Conservation (phyloP, 2,797 vertebrate genomes). For the Eurystomus glaucurus region DNA sequence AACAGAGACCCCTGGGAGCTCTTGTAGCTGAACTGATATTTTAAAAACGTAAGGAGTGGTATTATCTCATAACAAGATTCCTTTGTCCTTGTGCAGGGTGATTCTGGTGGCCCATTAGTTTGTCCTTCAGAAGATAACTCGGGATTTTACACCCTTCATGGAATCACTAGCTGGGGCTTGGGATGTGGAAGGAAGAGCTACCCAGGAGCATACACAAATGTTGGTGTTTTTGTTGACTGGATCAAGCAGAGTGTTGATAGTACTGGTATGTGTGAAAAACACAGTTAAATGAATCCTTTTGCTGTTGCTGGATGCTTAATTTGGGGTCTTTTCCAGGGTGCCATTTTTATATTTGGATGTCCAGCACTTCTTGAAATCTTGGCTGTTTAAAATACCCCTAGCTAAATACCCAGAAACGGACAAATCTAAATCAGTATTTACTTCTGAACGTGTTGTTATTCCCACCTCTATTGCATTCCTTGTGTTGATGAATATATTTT, state of each 20-base stretch:
- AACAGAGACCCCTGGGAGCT: neutral
- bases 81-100: constrained; percentile 50
- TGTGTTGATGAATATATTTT: neutral
- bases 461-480: neutral
- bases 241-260: constrained; percentile 34
- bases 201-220: constrained; percentile 54
- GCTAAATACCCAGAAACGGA: neutral
- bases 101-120: constrained; percentile 67
- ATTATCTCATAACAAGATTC: neutral
- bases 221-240: constrained; percentile 52
- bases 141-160: constrained; percentile 27
- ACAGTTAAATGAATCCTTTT: neutral
- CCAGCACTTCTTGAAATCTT: neutral
- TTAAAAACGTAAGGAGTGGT: neutral
- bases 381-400: neutral
- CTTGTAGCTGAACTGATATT: neutral
- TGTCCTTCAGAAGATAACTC: constrained; percentile 41
- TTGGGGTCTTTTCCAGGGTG: neutral
- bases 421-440: neutral
- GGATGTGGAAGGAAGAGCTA: constrained; percentile 57
- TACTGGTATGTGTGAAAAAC: constrained; percentile 9
- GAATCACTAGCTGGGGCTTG: constrained; percentile 60
- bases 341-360: neutral
- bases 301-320: neutral
- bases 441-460: neutral